phyloP scores from a whole-genome alignment of 2,797 vertebrate species.

The Molossus molossus region DNA sequence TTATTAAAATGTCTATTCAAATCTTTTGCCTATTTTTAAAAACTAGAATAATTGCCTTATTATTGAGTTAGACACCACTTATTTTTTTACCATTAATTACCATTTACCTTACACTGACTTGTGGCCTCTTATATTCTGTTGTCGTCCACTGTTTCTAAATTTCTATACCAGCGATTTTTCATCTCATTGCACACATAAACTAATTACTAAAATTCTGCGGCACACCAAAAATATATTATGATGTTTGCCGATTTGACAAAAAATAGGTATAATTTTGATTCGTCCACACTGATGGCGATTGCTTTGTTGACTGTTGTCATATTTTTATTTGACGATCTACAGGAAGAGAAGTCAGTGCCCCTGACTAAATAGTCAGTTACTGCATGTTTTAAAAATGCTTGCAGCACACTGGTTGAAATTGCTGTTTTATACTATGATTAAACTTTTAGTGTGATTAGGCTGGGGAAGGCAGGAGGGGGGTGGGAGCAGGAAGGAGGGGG shows the following conservation, averaged over 20 bases:
- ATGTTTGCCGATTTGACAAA: no score
- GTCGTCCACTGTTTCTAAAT: not conserved
- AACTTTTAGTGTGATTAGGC: not conserved
- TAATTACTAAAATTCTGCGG: no score
- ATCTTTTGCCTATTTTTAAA: constrained; percentile 31
- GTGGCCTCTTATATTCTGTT: not conserved
- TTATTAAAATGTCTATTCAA: not conserved
- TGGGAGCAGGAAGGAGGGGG: no score
- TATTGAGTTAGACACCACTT: not conserved
- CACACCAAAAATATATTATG: no score
- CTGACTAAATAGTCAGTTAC: not conserved
- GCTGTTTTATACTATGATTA: not conserved
- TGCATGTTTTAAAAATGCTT: not conserved
- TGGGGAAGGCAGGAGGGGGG: no score
- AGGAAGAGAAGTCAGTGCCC: not conserved
- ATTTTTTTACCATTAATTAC: not conserved
- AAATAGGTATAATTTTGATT: no score
- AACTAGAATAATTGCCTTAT: not conserved
- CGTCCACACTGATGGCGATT: no score
- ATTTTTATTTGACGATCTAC: not conserved
- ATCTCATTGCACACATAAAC: no score
- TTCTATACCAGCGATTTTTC: not conserved
- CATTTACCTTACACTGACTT: not conserved
- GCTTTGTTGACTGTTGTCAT: no score
- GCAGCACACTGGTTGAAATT: not conserved